Conservation (phyloP, 2,113 vertebrate genomes). For the Psittacula cyanocephala region DNA sequence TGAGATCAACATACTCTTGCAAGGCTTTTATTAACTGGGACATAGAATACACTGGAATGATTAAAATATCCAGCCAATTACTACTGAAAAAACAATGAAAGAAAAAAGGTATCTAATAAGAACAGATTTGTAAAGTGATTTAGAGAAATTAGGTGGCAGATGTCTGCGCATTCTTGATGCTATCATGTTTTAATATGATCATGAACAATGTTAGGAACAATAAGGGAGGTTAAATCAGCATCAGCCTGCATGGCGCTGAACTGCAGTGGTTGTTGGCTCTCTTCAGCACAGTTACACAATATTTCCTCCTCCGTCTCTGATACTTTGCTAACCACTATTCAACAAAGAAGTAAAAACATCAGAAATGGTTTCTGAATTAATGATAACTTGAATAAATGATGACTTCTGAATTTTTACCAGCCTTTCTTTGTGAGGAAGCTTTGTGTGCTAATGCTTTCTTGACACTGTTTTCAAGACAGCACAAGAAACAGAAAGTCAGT, state of each 20-base stretch:
- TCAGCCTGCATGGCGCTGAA: not conserved
- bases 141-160: not conserved
- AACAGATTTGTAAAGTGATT: not conserved
- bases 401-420: not conserved
- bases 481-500: not conserved
- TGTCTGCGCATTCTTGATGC: not conserved
- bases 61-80: not conserved
- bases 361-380: not conserved
- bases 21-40: not conserved
- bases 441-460: not conserved
- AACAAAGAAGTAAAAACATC: not conserved
- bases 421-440: not conserved
- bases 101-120: not conserved
- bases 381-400: not conserved
- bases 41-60: not conserved
- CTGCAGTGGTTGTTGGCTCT: not conserved
- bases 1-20: not conserved
- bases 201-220: not conserved
- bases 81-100: not conserved
- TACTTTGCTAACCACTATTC: not conserved
- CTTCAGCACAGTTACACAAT: not conserved
- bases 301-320: not conserved
- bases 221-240: not conserved
- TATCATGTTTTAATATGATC: not conserved
- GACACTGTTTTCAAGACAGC: not conserved